Percentiles rank a stretch among this genome's conserved stretches.
These are phyloP conservation scores for Stichopus chloronotus DNA, from an alignment of 35 echinoderm and acorn worm genomes.

Conservation along the genomic window DNA sequence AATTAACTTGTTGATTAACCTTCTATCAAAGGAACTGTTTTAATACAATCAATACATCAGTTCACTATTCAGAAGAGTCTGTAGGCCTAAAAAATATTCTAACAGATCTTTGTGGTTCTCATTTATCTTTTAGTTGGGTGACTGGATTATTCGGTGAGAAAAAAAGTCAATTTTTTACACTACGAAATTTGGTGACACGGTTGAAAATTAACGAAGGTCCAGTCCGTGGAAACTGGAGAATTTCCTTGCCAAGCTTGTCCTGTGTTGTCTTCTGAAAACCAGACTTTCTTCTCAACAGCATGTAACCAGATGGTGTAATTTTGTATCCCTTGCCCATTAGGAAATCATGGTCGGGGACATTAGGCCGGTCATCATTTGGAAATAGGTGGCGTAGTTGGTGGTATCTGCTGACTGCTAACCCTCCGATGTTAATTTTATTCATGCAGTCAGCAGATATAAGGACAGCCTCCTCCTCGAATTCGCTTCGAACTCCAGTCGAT, in stretches of 20 bases:
- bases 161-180: no score
- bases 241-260: constrained; percentile 12
- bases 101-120: no score
- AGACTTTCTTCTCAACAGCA: constrained; percentile 12
- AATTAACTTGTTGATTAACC: no score
- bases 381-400: constrained; percentile 20
- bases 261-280: constrained; percentile 9
- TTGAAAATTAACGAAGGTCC: constrained; percentile 33
- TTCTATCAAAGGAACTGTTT: no score
- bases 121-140: no score
- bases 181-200: neutral
- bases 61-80: no score
- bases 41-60: no score
- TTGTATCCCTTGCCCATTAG: neutral
- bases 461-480: constrained; percentile 16
- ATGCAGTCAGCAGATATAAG: constrained; percentile 48
- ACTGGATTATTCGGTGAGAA: no score
- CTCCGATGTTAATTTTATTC: constrained; percentile 50
- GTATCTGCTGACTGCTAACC: constrained; percentile 51
- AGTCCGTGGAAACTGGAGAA: constrained; percentile 10
- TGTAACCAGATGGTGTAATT: constrained; percentile 42
- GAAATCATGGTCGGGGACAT: constrained; percentile 57
- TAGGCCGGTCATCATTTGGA: constrained; percentile 21
- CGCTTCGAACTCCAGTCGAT: constrained; percentile 12
- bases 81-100: no score